phyloP scores from a whole-genome alignment of 2,113 vertebrate genomes.

The Rostratula benghalensis region DNA sequence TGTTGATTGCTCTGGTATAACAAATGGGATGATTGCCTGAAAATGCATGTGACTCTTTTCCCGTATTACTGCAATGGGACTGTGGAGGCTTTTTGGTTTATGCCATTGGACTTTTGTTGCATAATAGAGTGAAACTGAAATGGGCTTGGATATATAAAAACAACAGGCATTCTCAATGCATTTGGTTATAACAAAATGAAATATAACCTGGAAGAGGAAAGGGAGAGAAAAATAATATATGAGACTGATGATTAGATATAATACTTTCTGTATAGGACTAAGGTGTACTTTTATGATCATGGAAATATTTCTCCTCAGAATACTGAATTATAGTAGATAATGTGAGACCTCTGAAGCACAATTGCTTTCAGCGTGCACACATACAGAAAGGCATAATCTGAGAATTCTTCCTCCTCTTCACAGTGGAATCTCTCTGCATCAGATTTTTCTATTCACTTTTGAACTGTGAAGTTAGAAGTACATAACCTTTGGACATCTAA shows the following conservation, averaged over 20 bases:
- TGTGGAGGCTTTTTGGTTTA: neutral
- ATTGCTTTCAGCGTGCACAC: neutral
- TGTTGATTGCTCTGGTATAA: neutral
- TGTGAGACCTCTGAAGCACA: neutral
- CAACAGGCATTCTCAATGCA: neutral
- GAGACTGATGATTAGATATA: neutral
- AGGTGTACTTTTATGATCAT: neutral
- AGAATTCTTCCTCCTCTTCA: neutral
- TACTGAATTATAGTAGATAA: neutral
- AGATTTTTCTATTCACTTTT: neutral
- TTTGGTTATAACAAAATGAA: neutral
- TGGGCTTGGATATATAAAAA: neutral
- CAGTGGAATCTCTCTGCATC: neutral
- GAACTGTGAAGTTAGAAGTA: neutral
- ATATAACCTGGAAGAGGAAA: neutral
- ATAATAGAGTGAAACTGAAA: neutral
- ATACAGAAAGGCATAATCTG: neutral
- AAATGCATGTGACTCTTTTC: neutral
- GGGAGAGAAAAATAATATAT: neutral
- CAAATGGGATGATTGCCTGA: rapidly evolving
- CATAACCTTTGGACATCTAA: neutral
- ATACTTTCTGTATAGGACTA: neutral
- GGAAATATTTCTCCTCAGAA: neutral
- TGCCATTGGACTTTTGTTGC: neutral
- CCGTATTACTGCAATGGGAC: neutral